Conservation (phyloP, 2,797 vertebrate species). For the Toxotes lorentzi region DNA sequence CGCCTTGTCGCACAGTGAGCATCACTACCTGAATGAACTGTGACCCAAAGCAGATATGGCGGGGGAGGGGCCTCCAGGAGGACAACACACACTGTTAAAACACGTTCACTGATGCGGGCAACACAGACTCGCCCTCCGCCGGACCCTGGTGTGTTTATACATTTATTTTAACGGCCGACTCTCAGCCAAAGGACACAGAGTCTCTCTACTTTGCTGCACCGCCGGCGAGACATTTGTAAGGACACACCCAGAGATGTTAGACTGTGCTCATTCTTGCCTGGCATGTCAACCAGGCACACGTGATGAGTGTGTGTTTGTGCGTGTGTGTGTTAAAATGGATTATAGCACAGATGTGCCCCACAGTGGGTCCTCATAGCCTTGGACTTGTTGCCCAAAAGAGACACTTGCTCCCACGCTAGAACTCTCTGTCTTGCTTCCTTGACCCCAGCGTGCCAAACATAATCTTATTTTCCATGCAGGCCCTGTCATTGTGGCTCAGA, state of each 20-base stretch:
- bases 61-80: slow-evolving; percentile 7
- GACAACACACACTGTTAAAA: slow-evolving; percentile 32
- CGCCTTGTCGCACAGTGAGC: slow-evolving; percentile 42
- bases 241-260: slow-evolving; percentile 28
- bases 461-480: slow-evolving; percentile 13
- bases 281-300: slow-evolving; percentile 16
- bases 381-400: slow-evolving; percentile 46
- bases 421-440: slow-evolving; percentile 22
- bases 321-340: slow-evolving; percentile 44
- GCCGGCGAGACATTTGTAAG: slow-evolving; percentile 11
- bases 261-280: slow-evolving; percentile 40
- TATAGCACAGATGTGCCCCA: slow-evolving; percentile 67
- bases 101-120: slow-evolving; percentile 40
- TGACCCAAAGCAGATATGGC: slow-evolving; percentile 31
- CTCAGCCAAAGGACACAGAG: slow-evolving; percentile 33
- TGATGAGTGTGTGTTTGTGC: slow-evolving; percentile 45
- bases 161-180: slow-evolving; percentile 20
- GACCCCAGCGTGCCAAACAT: slow-evolving; percentile 64
- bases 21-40: slow-evolving; percentile 66
- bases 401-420: slow-evolving; percentile 36
- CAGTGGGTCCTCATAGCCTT: slow-evolving; percentile 50
- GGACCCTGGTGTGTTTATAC: slow-evolving; percentile 34
- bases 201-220: slow-evolving; percentile 28
- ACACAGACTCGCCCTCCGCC: slow-evolving; percentile 5
- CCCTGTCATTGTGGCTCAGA: slow-evolving; percentile 21